These are phyloP conservation scores for Cheilosia grossa DNA, from an alignment of 2,888 invertebrate species.

Conservation along the genomic window DNA sequence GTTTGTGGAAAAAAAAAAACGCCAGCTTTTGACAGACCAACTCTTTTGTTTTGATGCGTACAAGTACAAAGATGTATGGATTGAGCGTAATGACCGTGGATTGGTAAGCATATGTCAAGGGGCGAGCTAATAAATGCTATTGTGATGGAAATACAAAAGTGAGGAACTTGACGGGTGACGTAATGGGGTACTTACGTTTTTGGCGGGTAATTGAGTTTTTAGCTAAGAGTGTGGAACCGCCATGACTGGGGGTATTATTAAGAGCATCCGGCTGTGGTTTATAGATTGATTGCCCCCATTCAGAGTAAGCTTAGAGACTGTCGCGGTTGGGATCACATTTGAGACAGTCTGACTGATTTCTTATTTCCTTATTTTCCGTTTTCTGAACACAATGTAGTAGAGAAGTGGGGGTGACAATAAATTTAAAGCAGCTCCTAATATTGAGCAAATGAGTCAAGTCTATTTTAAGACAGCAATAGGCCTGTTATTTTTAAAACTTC, in stretches of 20 bases:
- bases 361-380: too few species aligned
- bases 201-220: not conserved
- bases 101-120: conserved; percentile 21
- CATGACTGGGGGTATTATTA: not conserved
- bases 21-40: conserved; percentile 45
- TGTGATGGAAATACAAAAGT: not conserved
- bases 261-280: conserved; percentile 16
- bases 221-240: not conserved
- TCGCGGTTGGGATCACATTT: too few species aligned
- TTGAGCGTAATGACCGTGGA: conserved; percentile 14
- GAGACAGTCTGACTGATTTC: too few species aligned
- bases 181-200: not conserved
- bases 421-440: too few species aligned
- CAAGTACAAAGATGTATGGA: not conserved
- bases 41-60: conserved; percentile 54
- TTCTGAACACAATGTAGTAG: too few species aligned
- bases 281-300: conserved; percentile 11
- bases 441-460: too few species aligned
- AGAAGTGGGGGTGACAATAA: too few species aligned
- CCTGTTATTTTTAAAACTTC: too few species aligned
- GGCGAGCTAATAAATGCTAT: conserved; percentile 8
- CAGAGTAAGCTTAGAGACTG: too few species aligned
- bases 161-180: not conserved
- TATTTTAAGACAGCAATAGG: too few species aligned
- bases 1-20: not conserved